Conservation (phyloP, 2,797 vertebrate genomes). For the Cyprinodon diabolis region DNA sequence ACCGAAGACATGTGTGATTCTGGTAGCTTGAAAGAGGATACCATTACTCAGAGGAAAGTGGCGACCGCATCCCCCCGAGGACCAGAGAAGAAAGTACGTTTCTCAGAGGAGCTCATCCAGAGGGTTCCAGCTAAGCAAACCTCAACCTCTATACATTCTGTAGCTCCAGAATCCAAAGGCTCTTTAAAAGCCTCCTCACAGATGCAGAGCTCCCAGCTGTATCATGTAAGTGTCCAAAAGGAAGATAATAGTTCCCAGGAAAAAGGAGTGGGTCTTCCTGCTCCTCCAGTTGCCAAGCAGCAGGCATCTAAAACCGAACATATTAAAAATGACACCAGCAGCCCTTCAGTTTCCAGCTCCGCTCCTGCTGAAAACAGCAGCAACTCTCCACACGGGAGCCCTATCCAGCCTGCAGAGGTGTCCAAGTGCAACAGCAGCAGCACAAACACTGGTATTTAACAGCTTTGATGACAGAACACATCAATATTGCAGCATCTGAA, state of each 20-base stretch:
- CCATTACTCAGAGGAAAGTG: conserved; percentile 18
- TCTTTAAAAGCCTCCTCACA: conserved; percentile 52
- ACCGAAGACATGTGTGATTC: conserved; percentile 39
- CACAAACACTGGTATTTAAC: conserved; percentile 71
- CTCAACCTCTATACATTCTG: conserved; percentile 35
- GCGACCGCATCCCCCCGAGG: conserved; percentile 40
- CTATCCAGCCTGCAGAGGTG: conserved; percentile 58
- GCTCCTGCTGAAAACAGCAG: conserved; percentile 48
- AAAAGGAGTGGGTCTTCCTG: conserved; percentile 32
- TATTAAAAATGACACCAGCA: conserved; percentile 38
- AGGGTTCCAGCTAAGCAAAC: conserved; percentile 36
- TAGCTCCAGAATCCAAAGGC: conserved; percentile 48
- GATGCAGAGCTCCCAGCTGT: conserved; percentile 26
- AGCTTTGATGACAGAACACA: neutral
- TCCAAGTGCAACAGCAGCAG: conserved; percentile 71
- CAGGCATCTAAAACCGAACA: conserved; percentile 51
- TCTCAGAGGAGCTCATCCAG: conserved; percentile 73
- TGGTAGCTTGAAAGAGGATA: conserved; percentile 23
- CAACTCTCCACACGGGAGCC: conserved; percentile 41
- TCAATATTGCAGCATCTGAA: neutral
- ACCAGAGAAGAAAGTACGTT: conserved; percentile 81
- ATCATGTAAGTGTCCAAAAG: conserved; percentile 33
- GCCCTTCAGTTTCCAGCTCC: conserved; percentile 19
- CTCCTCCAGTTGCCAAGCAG: conserved; percentile 38
- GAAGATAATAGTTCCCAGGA: conserved; percentile 43